Evolutionary conservation across 2,888 invertebrate species (phyloP), one percentile per base, ranked within the genome.

Genomic region (Polydrusus tereticollis): DNA sequence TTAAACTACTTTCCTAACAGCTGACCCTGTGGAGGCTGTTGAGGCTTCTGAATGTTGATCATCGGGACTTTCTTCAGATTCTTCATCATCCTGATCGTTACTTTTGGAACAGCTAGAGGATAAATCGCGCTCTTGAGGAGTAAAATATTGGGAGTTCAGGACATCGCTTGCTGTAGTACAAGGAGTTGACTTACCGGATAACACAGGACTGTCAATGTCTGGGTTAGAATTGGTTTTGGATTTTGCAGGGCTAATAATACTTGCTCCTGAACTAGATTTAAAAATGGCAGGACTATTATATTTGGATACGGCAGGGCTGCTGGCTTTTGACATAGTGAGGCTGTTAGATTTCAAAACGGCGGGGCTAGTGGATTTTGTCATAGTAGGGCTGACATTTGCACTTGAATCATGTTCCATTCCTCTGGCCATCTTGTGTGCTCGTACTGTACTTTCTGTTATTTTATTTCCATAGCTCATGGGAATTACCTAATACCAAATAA

Each of bases 401-500:
- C 10, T 21, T 8, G 36, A 12, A 26, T n/a, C 29, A 16, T 43
- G 12, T 45, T 43, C 41, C 12, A 43, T 2, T 26, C 7, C 6
- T 29, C n/a, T 41, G 14, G 50, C 26, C 50, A 26, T n/a, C n/a
- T 47, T 21, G 55, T 69, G 57, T 16, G 58, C 45, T 20, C 52
- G 21, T 8, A 66, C 33, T 0, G 59, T 12, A 14, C 2, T 33
- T 55, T 66, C 71, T 10, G 62, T 71, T 26, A 71, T 55, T 55
- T 38, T 60, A 29, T 71, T 71, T 4, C 41, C 12, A 21, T 60
- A 66, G 4, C 71, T 66, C n/a, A 60, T 14, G 10, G 59, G 59
- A 12, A 18, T 16, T 3, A 59, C 67, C 67, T 68, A 36, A 3
- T 29, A 26, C 5, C 3, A 50, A 36, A 12, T 12, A 41, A 8